A percentile compares a stretch with the other conserved stretches of the same genome.
phyloP scores from a whole-genome alignment of 2,888 invertebrate species.

The Allolobophora icterica region DNA sequence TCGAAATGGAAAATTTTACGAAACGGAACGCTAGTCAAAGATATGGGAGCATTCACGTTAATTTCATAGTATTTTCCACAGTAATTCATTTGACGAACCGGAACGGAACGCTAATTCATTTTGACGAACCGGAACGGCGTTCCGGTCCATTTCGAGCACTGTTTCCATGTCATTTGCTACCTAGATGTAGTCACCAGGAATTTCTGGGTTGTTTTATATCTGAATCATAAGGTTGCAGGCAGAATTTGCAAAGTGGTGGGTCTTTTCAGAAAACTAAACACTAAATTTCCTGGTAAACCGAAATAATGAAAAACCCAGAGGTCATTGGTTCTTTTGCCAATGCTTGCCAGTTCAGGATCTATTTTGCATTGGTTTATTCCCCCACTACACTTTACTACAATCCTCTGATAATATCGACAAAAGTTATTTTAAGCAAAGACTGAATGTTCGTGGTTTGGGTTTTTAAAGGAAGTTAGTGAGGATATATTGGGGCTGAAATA shows the following conservation, averaged over 20 bases:
- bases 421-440: background rate
- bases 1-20: no score
- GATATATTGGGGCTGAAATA: background rate
- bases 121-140: no score
- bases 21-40: no score
- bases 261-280: background rate
- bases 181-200: background rate
- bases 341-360: background rate
- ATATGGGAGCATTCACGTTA: no score
- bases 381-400: no score
- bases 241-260: background rate
- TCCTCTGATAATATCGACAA: background rate
- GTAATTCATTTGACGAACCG: no score
- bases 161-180: background rate
- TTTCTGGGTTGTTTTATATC: background rate
- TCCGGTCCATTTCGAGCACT: no score
- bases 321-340: background rate
- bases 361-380: background rate
- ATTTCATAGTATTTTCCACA: no score
- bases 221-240: background rate
- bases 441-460: background rate
- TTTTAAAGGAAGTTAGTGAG: background rate
- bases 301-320: background rate
- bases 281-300: background rate
- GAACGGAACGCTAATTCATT: no score